phyloP scores from a whole-genome alignment of 2,113 vertebrate species.

The Amazona vittata region DNA sequence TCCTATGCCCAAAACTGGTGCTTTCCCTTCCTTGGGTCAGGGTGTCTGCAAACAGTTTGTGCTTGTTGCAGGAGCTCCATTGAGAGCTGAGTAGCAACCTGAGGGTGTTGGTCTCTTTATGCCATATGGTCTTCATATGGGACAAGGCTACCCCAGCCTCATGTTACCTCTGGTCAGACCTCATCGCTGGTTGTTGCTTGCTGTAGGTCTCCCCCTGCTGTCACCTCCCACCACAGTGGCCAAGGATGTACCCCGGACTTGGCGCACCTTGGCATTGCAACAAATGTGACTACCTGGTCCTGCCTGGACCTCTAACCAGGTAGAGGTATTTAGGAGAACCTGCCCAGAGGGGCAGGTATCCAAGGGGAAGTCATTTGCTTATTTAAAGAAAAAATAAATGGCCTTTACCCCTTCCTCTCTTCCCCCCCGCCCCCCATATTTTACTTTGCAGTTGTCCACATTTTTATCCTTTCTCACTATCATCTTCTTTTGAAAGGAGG shows the following conservation, averaged over 20 bases:
- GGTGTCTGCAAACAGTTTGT: not conserved
- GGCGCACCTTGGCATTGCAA: not conserved
- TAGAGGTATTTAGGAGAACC: not conserved
- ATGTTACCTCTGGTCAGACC: not conserved
- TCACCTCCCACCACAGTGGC: not conserved
- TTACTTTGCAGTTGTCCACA: not conserved
- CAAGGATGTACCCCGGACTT: not conserved
- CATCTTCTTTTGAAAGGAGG: not conserved
- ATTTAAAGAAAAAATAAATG: not conserved
- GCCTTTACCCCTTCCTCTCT: not conserved
- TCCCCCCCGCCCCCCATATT: not conserved
- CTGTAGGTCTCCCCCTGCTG: not conserved
- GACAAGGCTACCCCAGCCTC: not conserved
- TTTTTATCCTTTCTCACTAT: not conserved
- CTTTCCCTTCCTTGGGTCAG: not conserved
- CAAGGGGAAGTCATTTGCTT: not conserved
- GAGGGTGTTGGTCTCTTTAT: not conserved
- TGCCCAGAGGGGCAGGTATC: not conserved
- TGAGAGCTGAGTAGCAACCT: not conserved
- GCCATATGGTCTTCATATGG: not conserved
- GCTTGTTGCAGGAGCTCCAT: not conserved
- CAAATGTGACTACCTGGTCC: not conserved
- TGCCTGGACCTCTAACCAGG: not conserved
- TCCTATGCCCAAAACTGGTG: not conserved
- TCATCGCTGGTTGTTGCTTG: fast-evolving